Conservation (phyloP, 30 jellyfish, hydroid and myxozoan species). For the Hydractinia symbiolongicarpus region DNA sequence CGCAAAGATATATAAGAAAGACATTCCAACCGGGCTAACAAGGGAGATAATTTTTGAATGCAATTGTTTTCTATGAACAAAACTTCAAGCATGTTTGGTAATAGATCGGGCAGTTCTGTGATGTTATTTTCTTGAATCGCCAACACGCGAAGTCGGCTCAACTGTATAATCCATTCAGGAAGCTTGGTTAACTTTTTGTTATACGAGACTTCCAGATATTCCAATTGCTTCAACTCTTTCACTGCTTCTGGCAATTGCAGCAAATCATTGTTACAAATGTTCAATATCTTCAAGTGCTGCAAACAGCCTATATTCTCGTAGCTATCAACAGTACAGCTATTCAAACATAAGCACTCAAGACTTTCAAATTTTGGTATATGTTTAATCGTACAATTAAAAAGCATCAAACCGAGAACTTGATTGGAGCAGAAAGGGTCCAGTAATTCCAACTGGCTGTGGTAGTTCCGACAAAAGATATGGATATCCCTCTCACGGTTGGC, state of each 20-base stretch:
- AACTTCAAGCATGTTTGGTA: slow-evolving; percentile 15
- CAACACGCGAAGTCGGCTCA: neutral
- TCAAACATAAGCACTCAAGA: slow-evolving; percentile 2
- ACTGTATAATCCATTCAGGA: slow-evolving; percentile 21
- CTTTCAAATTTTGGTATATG: neutral
- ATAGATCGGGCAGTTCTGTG: slow-evolving; percentile 20
- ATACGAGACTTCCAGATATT: slow-evolving; percentile 11
- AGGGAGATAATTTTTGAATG: slow-evolving; percentile 21
- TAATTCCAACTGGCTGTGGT: slow-evolving; percentile 21
- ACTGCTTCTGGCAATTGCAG: neutral
- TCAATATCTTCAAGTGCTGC: neutral
- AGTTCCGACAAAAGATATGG: slow-evolving; percentile 2
- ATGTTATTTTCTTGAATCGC: neutral
- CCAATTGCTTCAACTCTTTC: neutral
- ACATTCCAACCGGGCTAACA: slow-evolving; percentile 15
- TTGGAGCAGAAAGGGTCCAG: slow-evolving; percentile 5
- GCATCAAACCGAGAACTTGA: neutral
- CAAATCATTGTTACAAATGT: neutral
- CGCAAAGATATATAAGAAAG: neutral
- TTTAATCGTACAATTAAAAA: neutral
- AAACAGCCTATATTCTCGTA: neutral
- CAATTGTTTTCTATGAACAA: slow-evolving; percentile 5
- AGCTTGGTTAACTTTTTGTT: neutral
- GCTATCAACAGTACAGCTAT: slow-evolving; percentile 8
- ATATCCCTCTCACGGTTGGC: neutral